A percentile compares a stretch with the other conserved stretches of the same genome.
phyloP scores from a whole-genome alignment of 1,140 invertebrate species.

The Yoshiicerus persimilis region DNA sequence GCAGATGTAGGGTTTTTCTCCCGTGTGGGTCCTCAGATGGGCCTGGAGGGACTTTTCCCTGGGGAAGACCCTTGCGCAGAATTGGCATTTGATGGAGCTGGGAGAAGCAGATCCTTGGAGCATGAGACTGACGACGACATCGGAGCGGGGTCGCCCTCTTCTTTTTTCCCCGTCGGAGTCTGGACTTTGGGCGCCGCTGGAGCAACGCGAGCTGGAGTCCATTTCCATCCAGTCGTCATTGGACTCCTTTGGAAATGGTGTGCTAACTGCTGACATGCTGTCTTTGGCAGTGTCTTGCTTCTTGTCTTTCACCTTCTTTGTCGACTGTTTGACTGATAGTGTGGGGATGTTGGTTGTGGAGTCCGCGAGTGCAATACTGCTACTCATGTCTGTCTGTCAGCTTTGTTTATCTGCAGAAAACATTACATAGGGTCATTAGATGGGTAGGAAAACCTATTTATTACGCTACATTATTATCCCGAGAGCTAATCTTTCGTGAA shows the following conservation, averaged over 20 bases:
- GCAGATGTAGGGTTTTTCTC: constrained; percentile 75
- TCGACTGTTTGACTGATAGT: neutral
- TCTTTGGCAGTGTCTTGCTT: neutral
- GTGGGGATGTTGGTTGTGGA: constrained; percentile 39
- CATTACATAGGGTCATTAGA: neutral
- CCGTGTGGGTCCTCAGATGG: constrained; percentile 78
- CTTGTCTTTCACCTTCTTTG: constrained; percentile 2
- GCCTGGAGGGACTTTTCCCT: constrained; percentile 78
- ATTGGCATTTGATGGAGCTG: constrained; percentile 72
- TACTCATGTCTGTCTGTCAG: constrained; percentile 21
- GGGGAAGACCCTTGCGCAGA: constrained; percentile 75
- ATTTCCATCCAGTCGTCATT: constrained; percentile 13
- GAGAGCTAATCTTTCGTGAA: neutral
- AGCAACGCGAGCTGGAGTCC: constrained; percentile 34
- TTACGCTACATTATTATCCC: neutral
- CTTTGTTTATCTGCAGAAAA: constrained; percentile 4
- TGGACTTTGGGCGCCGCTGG: constrained; percentile 42
- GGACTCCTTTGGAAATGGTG: neutral
- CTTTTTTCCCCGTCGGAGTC: constrained; percentile 46
- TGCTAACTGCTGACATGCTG: neutral
- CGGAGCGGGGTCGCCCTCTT: constrained; percentile 71
- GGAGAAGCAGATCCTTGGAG: constrained; percentile 70
- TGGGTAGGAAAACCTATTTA: constrained; percentile 10
- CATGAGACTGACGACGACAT: constrained; percentile 70
- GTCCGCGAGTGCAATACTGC: constrained; percentile 40